Evolutionary conservation across 2,113 vertebrate species (phyloP).

Genomic region (Zapus hudsonius): DNA sequence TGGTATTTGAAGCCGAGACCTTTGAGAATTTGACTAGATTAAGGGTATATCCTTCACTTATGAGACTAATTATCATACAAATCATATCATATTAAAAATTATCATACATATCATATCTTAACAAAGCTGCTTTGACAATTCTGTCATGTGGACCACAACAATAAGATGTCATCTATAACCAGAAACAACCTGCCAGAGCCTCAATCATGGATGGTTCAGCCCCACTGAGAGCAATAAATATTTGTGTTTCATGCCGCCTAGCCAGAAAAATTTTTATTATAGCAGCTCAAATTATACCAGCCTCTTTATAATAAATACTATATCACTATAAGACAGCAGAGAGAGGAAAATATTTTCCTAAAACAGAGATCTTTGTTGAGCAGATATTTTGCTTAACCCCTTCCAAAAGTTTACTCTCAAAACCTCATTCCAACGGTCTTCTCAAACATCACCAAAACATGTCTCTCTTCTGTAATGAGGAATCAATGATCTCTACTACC

Average conservation of each 20-base stretch:
- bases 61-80: not conserved
- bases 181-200: not conserved
- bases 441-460: not conserved
- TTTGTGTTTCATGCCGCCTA: not conserved
- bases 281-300: not conserved
- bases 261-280: not conserved
- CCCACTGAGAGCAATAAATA: not conserved
- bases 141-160: not conserved
- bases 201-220: not conserved
- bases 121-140: not conserved
- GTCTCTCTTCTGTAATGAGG: not conserved
- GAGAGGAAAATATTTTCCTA: constrained; percentile 4
- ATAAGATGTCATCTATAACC: not conserved
- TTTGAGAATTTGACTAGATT: not conserved
- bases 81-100: no score
- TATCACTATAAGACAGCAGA: not conserved
- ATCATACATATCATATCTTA: no score
- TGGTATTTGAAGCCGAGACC: not conserved
- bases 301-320: not conserved
- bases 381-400: not conserved
- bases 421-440: not conserved
- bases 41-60: not conserved
- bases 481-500: not conserved
- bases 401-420: not conserved
- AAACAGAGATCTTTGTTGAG: not conserved